These are phyloP conservation scores for Drosophila melanica DNA, from an alignment of 1,140 invertebrate genomes.

Conservation along the genomic window DNA sequence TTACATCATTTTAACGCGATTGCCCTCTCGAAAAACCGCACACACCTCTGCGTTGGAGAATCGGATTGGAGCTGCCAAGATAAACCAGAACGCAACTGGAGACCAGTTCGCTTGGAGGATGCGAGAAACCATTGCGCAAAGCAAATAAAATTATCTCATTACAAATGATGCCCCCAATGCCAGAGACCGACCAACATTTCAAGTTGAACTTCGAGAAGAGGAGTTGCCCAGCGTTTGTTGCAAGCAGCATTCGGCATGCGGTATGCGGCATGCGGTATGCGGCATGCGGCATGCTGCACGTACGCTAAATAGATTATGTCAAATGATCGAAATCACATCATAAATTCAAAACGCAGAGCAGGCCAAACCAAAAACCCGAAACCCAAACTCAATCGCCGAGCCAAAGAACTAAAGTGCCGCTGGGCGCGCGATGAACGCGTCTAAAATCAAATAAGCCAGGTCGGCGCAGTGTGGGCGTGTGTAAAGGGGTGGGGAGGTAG, in stretches of 20 bases:
- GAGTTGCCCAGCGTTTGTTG: conserved; percentile 3
- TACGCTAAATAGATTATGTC: conserved; percentile 82
- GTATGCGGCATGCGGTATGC: conserved; percentile 16
- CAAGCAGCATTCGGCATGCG: conserved; percentile 10
- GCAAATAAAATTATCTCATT: conserved; percentile 83
- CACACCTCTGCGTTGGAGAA: neutral
- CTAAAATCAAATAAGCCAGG: conserved; percentile 80
- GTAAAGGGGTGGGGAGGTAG: neutral
- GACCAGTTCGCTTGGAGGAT: conserved; percentile 3
- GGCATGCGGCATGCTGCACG: conserved; percentile 13
- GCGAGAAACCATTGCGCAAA: conserved; percentile 60
- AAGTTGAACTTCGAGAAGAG: conserved; percentile 1
- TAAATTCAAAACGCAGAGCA: conserved; percentile 59
- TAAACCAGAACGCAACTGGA: neutral
- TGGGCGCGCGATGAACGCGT: conserved; percentile 69
- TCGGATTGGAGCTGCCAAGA: neutral
- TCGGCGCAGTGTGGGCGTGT: conserved; percentile 70
- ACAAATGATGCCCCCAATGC: conserved; percentile 77
- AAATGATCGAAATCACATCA: conserved; percentile 82
- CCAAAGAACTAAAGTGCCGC: conserved; percentile 47
- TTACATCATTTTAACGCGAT: conserved; percentile 32
- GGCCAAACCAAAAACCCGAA: neutral
- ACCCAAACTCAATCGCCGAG: conserved; percentile 17
- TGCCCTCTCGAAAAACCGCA: conserved; percentile 5
- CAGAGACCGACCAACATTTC: neutral